Evolutionary conservation across 2,113 vertebrate species (phyloP), one percentile per base, ranked within the genome.

Genomic region (Neogale vison): DNA sequence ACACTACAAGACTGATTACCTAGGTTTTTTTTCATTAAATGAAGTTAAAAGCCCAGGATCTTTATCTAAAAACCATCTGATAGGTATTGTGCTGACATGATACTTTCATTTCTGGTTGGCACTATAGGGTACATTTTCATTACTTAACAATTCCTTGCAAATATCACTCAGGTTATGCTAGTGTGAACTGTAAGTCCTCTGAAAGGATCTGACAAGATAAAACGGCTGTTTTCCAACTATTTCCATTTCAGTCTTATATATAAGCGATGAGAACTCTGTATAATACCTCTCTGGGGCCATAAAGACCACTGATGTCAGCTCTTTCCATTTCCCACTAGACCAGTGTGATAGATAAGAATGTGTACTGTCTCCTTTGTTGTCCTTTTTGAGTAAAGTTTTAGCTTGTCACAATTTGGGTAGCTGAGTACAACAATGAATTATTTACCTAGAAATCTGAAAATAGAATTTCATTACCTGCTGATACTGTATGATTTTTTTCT

Each of bases 381-480:
- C 97, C 81, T 98, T 96, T 83, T 84, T 92, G 63, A 96, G 39
- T 31, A 74, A 96, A 69, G 88, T 21, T 76, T 91, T 97, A 97
- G 80, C 74, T 96, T 96, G 82, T 92, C 94, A 82, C 17, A 50
- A 14, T 80, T 97, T 47, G 85, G n/a, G 20, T 87, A 89, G 88
- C 47, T 5, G 14, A 95, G 31, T 31, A 36, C 67, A 93, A 61
- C 36, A 47, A 77, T 92, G 79, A 97, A 97, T 97, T 97, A 95
- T 93, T 77, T 47, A 95, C 83, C 69, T 0, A 5, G 71, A 96
- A 97, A 98, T 95, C 21, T 76, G 87, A 52, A 98, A 97, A 96
- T 7, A 80, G 90, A 98, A 98, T 97, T 97, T 97, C 79, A 97
- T 98, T 98, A 96, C 90, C 95, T 96, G 47, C 65, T 94, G 72